These are phyloP conservation scores for Eupithecia dodoneata DNA, from an alignment of 2,888 invertebrate species.

Conservation along the genomic window DNA sequence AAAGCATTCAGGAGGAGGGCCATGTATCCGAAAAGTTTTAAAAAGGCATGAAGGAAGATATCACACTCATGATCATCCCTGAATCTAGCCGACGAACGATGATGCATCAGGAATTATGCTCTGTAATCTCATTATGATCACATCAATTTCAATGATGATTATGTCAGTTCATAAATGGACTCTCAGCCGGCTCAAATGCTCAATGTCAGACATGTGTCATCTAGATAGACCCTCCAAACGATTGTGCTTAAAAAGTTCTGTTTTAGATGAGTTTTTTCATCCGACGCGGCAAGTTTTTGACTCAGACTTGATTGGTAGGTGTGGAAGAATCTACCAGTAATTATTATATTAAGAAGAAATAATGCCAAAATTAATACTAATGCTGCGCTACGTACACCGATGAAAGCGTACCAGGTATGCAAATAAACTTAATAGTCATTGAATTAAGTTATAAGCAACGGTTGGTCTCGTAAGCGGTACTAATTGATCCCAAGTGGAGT, in stretches of 20 bases:
- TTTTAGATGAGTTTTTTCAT: not conserved
- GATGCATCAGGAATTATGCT: slow-evolving; percentile 28
- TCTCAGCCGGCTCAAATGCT: slow-evolving; percentile 23
- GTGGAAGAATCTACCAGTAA: not conserved
- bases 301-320: not conserved
- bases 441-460: slow-evolving; percentile 27
- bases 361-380: not conserved
- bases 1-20: not conserved
- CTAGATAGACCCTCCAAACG: not conserved
- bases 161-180: slow-evolving; percentile 24
- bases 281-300: not conserved
- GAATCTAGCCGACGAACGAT: slow-evolving; percentile 2
- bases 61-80: not conserved
- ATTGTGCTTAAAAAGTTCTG: not conserved
- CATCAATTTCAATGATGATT: slow-evolving; percentile 34
- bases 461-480: slow-evolving; percentile 53
- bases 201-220: slow-evolving; percentile 27
- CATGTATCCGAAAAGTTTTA: not conserved
- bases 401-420: slow-evolving; percentile 12
- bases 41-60: not conserved
- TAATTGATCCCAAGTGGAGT: slow-evolving; percentile 73
- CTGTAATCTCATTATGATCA: slow-evolving; percentile 32
- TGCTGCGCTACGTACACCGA: not conserved
- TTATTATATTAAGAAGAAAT: not conserved
- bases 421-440: slow-evolving; percentile 28